Evolutionary conservation across 2,888 invertebrate species (phyloP), one percentile per base, ranked within the genome.

Genomic region (Epiblema foenella): DNA sequence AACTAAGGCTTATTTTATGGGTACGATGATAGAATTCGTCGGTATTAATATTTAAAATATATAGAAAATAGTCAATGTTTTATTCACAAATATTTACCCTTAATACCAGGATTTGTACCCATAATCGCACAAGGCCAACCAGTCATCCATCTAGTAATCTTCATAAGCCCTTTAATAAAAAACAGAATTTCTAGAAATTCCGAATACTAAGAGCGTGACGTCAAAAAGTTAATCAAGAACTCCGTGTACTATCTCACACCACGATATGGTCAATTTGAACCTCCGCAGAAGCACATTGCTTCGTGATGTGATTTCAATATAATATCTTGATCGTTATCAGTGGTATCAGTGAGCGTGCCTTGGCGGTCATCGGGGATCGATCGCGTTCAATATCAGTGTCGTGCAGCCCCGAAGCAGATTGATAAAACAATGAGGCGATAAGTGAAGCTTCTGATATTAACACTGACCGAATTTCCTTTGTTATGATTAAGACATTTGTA

Each of bases 271-370:
- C 66, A 71, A 54, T 17, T 54, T 24, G 60, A 78, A 73, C 74
- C 67, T 81, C 77, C 74, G 76, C 80, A 80, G 77, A 76, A 77
- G 80, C 79, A 82, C 83, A 83, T 79, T 81, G 75, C 75, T 69
- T 77, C 75, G 78, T 76, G 79, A 77, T 79, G 81, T 82, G 79
- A 79, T 80, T 78, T 78, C 57, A 77, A 73, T 77, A 52, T 89
- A 90, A 52, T 89, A 90, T 91, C 90, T 84, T 82, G 88, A 89
- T 89, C 77, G 74, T 82, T 87, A 90, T 92, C 90, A 83, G 75
- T 64, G 78, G 81, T 87, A 89, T 89, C 89, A 82, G 76, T 72
- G 82, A 82, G 84, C 90, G 90, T 91, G 91, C 83, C 81, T 77
- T 73, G 76, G 78, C 78, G 80, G 76, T 76, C 82, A 77, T 74